These are phyloP conservation scores for Chionodraco myersi DNA, from an alignment of 2,113 vertebrate species.

Conservation along the genomic window DNA sequence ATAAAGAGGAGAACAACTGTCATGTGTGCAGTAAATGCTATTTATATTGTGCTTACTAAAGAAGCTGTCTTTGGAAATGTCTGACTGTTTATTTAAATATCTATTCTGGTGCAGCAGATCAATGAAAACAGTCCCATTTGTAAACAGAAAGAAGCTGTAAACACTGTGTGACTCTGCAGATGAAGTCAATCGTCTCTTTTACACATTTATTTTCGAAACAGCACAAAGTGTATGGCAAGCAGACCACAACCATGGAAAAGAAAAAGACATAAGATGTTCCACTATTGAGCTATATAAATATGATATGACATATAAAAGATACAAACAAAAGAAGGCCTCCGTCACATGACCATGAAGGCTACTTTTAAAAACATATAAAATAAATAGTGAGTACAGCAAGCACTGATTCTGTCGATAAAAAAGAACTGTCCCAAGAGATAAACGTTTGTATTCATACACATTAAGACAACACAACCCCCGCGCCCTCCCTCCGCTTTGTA, in stretches of 20 bases:
- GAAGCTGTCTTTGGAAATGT: conserved; percentile 7
- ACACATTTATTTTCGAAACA: conserved; percentile 84
- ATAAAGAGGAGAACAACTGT: background rate
- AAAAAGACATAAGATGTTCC: conserved; percentile 74
- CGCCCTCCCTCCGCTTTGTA: conserved; percentile 58
- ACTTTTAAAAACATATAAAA: conserved; percentile 70
- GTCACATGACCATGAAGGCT: conserved; percentile 59
- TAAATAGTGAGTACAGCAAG: conserved; percentile 76
- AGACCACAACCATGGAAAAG: conserved; percentile 82
- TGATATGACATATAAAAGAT: conserved; percentile 82
- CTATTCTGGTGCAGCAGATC: background rate
- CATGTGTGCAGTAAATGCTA: background rate
- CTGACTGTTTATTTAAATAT: background rate
- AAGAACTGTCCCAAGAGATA: conserved; percentile 73
- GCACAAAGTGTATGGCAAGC: conserved; percentile 86
- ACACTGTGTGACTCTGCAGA: background rate
- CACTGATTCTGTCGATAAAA: conserved; percentile 77
- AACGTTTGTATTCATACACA: conserved; percentile 78
- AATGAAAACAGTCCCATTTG: background rate
- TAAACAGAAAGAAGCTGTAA: background rate
- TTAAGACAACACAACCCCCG: conserved; percentile 74
- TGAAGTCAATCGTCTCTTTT: conserved; percentile 57
- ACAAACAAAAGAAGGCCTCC: conserved; percentile 70
- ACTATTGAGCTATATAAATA: conserved; percentile 82
- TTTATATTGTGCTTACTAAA: background rate